Evolutionary conservation across 2,888 invertebrate species (phyloP), one percentile per base, ranked within the genome.

Genomic region (Lottia scabra): DNA sequence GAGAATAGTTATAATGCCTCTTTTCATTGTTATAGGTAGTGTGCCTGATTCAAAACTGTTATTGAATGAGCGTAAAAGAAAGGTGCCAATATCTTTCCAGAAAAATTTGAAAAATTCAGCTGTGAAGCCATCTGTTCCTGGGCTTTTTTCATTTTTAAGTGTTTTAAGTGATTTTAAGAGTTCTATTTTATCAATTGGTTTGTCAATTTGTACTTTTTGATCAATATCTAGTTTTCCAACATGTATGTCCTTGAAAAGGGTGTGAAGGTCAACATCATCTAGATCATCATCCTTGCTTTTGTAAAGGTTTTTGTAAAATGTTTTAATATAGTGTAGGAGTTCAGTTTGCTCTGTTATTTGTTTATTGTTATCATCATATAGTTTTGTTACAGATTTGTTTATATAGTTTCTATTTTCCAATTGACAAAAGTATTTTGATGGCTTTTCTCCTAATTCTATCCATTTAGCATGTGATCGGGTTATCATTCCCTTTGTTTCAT

Each of bases 71-170:
- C 48, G 45, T 0, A 67, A 26, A 6, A 44, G 27, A 43, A 43
- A 65, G 30, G 16, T 4, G 19, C 38, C 44, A 12, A 38, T n/a
- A 13, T 65, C 16, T 13, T 67, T 19, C 46, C 19, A 67, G 30
- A 45, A 45, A 38, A 67, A 67, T 23, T 44, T 45, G 12, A 45
- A 46, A 19, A 67, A 67, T 46, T 67, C 67, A 2, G 46, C 19
- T 4, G 67, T 46, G 19, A 46, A 67, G 1, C 46, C 23, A 67
- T 26, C 67, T 2, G 67, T 46, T 10, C 67, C 67, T 27, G n/a
- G n/a, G n/a, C n/a, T n/a, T 46, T 67, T 46, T 15, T 67, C 26
- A 46, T 67, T 67, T 67, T 67, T 67, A 27, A 46, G 45, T 4
- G n/a, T 26, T 67, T 46, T 23, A 5, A 46, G 10, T 0, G 48